Evolutionary conservation across 2,797 vertebrate genomes (phyloP), one percentile per base, ranked within the genome.

Genomic region (Poecilia velifera): DNA sequence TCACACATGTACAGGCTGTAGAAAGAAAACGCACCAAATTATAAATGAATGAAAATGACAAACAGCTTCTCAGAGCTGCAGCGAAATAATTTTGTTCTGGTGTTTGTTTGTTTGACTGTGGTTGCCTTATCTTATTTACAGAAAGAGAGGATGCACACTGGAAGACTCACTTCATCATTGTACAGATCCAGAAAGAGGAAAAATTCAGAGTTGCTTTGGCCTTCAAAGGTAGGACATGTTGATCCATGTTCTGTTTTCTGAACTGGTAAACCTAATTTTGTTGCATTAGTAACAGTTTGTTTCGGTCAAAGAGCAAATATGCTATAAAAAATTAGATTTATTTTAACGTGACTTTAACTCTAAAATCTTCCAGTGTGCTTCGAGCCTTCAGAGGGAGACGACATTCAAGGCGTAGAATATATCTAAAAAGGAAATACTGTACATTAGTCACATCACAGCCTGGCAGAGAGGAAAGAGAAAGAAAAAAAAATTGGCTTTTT

Each of bases 361-460:
- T 39, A 13, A 73, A 73, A 78, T 88, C 84, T 84, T 80, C 36
- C 77, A 88, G 90, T 85, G 88, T 91, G 88, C 90, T 84, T 89
- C 87, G 85, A 84, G 76, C 89, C 85, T 75, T 86, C 76, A 86
- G 88, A 91, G 90, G 93, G 92, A 94, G 92, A 93, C 88, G 87
- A 95, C 94, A 95, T 95, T 95, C 93, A 96, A 94, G 93, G 94
- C 89, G 34, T 79, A 91, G 89, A 89, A 91, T 92, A 94, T 88
- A 95, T 93, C 89, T 92, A 94, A 94, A 95, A 95, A 95, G 93
- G 87, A 95, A 91, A 90, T 84, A 93, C 95, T 95, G 94, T 95
- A 96, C 93, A 95, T 88, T 90, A 91, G 89, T 94, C 94, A 96
- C 95, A 91, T 93, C 89, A 95, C 93, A 91, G 94, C 91, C 94